Percentiles rank a stretch among this genome's conserved stretches.
Evolutionary conservation across 2,797 vertebrate genomes (phyloP).

Genomic region (Trematomus bernacchii): DNA sequence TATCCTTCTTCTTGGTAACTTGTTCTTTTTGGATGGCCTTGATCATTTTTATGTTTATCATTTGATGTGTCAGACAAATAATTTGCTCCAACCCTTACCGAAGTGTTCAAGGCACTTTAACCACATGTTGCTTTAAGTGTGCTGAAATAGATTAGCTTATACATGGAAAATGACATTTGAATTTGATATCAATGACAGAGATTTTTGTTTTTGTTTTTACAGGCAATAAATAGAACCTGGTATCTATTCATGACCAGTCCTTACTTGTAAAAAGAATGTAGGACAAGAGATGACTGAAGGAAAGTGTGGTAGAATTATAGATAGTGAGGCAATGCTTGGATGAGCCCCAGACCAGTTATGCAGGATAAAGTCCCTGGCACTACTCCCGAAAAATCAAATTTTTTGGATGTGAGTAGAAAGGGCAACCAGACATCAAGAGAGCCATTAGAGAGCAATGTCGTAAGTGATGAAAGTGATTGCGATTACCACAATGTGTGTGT

Average conservation of each 20-base stretch:
- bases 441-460: slow-evolving; percentile 51
- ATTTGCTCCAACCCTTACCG: no score
- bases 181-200: neutral
- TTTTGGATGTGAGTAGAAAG: slow-evolving; percentile 60
- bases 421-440: slow-evolving; percentile 67
- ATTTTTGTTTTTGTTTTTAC: neutral
- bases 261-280: slow-evolving; percentile 51
- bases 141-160: neutral
- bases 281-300: slow-evolving; percentile 52
- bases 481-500: slow-evolving; percentile 42
- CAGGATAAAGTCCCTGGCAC: slow-evolving; percentile 75
- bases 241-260: slow-evolving; percentile 42
- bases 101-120: no score
- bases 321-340: slow-evolving; percentile 58
- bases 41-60: no score
- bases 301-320: slow-evolving; percentile 66
- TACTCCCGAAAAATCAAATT: slow-evolving; percentile 76
- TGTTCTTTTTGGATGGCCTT: no score
- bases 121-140: neutral
- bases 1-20: no score
- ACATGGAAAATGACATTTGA: neutral
- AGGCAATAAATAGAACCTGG: slow-evolving; percentile 53
- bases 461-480: slow-evolving; percentile 65
- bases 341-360: slow-evolving; percentile 78
- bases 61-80: no score